These are phyloP conservation scores for Norana najaformis DNA, from an alignment of 2,888 invertebrate species.

Conservation along the genomic window DNA sequence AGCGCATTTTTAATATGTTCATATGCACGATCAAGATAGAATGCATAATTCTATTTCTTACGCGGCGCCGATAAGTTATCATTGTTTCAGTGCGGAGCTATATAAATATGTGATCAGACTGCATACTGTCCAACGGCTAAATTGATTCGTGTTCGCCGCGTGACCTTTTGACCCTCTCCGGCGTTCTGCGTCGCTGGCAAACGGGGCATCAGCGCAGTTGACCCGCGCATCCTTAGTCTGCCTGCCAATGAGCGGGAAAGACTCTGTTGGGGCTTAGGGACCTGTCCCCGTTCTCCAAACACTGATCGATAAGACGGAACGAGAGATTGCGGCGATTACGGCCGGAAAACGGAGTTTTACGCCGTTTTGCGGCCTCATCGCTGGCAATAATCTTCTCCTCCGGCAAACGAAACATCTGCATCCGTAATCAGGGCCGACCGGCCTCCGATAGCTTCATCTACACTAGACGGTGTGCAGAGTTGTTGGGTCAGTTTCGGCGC, in stretches of 20 bases:
- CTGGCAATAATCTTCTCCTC: background rate
- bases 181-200: background rate
- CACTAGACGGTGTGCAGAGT: background rate
- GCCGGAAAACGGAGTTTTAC: too few relatives aligned
- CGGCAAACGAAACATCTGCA: background rate
- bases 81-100: background rate
- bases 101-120: background rate
- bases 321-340: background rate
- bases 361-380: background rate
- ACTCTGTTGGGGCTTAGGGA: background rate
- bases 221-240: background rate
- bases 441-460: background rate
- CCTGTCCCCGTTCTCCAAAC: background rate
- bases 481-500: background rate
- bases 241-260: background rate
- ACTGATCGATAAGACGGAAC: background rate
- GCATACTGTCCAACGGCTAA: background rate
- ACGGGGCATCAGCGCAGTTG: background rate
- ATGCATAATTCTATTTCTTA: too few relatives aligned
- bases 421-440: background rate
- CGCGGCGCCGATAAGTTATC: too few relatives aligned
- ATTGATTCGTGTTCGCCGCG: background rate
- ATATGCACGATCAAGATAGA: too few relatives aligned
- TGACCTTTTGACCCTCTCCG: background rate
- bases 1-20: too few relatives aligned